Evolutionary conservation across 2,888 invertebrate genomes (phyloP).

Genomic region (Clepsis dumicolana): DNA sequence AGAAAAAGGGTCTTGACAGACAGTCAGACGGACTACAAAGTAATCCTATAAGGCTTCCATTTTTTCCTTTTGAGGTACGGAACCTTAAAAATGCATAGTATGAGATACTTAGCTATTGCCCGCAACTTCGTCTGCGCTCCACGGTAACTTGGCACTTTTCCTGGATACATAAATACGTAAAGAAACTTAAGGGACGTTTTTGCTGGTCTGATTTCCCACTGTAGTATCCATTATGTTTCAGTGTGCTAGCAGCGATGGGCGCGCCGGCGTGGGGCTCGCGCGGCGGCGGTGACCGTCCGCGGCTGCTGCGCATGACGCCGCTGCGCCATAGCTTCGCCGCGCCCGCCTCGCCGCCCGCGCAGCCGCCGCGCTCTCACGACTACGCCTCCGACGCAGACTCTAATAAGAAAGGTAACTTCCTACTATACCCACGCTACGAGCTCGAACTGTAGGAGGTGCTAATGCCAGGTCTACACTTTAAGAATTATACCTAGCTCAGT

Average conservation of each 20-base stretch:
- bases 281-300: conserved; percentile 81
- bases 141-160: no score
- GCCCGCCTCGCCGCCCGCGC: conserved; percentile 79
- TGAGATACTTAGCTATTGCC: no score
- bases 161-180: no score
- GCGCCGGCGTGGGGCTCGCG: conserved; percentile 83
- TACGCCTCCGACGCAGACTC: conserved; percentile 87
- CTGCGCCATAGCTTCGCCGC: conserved; percentile 86
- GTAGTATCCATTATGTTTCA: background rate
- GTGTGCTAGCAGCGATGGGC: conserved; percentile 65
- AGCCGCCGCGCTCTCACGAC: conserved; percentile 73
- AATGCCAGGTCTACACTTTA: conserved; percentile 12
- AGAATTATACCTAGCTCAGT: background rate
- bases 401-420: conserved; percentile 83
- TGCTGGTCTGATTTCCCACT: background rate
- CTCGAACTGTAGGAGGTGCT: background rate
- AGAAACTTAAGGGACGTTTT: no score
- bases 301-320: conserved; percentile 86
- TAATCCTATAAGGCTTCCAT: no score
- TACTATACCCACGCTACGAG: conserved; percentile 6
- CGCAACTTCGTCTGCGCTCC: no score
- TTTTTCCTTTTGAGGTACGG: no score
- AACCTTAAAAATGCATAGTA: no score
- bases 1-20: no score
- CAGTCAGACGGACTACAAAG: no score